These are phyloP conservation scores for Platypus cylindrus DNA, from an alignment of 2,888 invertebrate species.

Conservation along the genomic window DNA sequence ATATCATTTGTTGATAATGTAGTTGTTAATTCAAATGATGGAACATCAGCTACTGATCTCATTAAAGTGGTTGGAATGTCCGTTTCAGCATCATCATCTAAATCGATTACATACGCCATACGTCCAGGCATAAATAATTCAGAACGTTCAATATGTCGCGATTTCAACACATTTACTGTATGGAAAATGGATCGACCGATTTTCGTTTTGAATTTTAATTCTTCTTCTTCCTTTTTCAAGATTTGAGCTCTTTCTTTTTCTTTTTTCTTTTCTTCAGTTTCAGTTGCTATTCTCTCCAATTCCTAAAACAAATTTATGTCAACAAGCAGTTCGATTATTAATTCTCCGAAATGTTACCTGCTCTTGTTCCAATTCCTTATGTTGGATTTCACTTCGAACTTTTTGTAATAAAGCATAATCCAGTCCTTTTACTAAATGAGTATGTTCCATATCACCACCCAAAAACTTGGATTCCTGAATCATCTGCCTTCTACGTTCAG, in stretches of 20 bases:
- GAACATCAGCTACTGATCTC: slow-evolving; percentile 79
- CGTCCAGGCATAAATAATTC: slow-evolving; percentile 90
- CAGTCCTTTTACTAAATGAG: slow-evolving; percentile 96
- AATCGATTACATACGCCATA: slow-evolving; percentile 96
- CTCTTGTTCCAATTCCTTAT: slow-evolving; percentile 71
- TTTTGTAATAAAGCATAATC: slow-evolving; percentile 88
- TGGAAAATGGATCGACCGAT: slow-evolving; percentile 67
- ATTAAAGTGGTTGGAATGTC: slow-evolving; percentile 95
- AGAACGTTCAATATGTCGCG: slow-evolving; percentile 64
- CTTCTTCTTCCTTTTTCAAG: slow-evolving; percentile 52
- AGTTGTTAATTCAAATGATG: slow-evolving; percentile 49
- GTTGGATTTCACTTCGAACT: slow-evolving; percentile 80
- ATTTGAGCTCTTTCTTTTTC: slow-evolving; percentile 28
- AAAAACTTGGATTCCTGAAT: slow-evolving; percentile 99
- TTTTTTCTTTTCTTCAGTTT: slow-evolving; percentile 39
- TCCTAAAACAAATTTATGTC: slow-evolving; percentile 33
- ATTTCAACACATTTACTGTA: slow-evolving; percentile 52
- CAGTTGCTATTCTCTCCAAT: slow-evolving; percentile 58
- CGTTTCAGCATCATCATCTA: slow-evolving; percentile 73
- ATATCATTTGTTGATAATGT: slow-evolving; percentile 68
- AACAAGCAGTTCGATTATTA: neutral
- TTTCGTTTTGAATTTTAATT: slow-evolving; percentile 70
- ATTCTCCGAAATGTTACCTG: slow-evolving; percentile 8
- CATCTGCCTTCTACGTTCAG: slow-evolving; percentile 86
- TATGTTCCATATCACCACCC: slow-evolving; percentile 99